Percentiles rank a stretch among this genome's conserved stretches.
Conservation (phyloP, 2,888 invertebrate species). For the Phyllotreta cruciferae region DNA sequence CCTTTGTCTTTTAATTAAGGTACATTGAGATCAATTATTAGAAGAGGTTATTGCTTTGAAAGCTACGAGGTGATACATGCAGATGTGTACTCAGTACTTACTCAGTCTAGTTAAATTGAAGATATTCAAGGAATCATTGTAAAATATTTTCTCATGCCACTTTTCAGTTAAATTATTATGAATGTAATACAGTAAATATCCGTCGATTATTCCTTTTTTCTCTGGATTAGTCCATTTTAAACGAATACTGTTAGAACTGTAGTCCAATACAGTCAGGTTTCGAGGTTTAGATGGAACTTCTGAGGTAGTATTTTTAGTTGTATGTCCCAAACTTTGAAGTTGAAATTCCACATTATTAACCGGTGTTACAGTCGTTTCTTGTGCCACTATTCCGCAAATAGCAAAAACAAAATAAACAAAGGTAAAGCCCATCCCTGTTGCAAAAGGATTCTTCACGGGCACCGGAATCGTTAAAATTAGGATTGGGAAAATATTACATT, state of each 20-base stretch:
- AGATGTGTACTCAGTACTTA: conserved; percentile 59
- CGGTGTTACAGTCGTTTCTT: conserved; percentile 45
- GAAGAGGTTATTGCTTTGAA: not conserved
- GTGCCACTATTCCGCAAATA: conserved; percentile 46
- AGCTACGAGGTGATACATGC: not conserved
- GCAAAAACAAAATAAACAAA: conserved; percentile 54
- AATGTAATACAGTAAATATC: conserved; percentile 76
- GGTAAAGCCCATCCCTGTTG: conserved; percentile 56
- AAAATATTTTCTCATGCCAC: conserved; percentile 57
- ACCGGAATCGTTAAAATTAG: conserved; percentile 36
- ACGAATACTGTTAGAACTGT: conserved; percentile 78
- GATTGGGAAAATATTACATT: conserved; percentile 24
- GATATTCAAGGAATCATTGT: conserved; percentile 54
- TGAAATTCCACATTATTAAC: conserved; percentile 33
- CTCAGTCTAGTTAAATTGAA: conserved; percentile 70
- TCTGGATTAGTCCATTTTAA: conserved; percentile 83
- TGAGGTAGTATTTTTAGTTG: conserved; percentile 49
- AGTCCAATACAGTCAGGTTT: conserved; percentile 79
- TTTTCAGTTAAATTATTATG: conserved; percentile 74
- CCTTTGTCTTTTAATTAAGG: conserved; percentile 9
- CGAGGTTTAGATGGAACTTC: conserved; percentile 80
- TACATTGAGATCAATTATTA: conserved; percentile 7
- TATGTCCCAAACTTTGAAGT: conserved; percentile 42
- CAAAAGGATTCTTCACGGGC: conserved; percentile 32
- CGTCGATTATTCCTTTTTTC: conserved; percentile 71